Percentiles rank a stretch among this genome's conserved stretches.
These are phyloP conservation scores for Meghimatium bilineatum DNA, from an alignment of 2,888 invertebrate species.

Conservation along the genomic window DNA sequence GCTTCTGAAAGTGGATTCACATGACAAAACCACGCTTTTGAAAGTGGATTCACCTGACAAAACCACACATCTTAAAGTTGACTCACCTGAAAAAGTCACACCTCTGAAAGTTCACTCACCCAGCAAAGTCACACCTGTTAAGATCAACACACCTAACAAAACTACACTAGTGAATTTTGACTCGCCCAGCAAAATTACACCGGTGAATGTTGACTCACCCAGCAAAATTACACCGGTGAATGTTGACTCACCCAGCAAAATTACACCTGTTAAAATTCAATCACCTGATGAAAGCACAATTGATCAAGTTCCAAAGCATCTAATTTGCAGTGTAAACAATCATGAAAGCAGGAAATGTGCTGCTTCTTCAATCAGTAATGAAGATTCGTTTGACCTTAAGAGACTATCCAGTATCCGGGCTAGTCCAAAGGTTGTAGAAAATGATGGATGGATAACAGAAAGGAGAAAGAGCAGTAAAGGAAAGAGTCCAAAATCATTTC, in stretches of 20 bases:
- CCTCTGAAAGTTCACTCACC: no score
- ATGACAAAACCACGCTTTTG: neutral
- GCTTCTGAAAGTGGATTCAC: neutral
- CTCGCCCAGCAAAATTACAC: no score
- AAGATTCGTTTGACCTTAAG: constrained; percentile 11
- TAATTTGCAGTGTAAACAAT: neutral
- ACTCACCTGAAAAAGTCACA: neutral
- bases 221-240: no score
- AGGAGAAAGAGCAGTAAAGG: constrained; percentile 38
- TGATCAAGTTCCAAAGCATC: neutral
- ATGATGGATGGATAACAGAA: constrained; percentile 47
- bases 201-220: no score
- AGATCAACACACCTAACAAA: no score
- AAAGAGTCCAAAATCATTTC: constrained; percentile 19
- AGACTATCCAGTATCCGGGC: constrained; percentile 37
- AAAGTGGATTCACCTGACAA: neutral
- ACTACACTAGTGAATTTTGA: no score
- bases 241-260: no score
- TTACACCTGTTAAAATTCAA: no score
- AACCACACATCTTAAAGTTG: neutral
- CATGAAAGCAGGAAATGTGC: neutral
- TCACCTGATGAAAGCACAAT: neutral
- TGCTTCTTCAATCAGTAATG: neutral
- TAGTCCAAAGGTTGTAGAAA: constrained; percentile 44
- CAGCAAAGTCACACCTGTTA: no score